These are phyloP conservation scores for Phocides pigmalion DNA, from an alignment of 1,140 invertebrate genomes.

Conservation along the genomic window DNA sequence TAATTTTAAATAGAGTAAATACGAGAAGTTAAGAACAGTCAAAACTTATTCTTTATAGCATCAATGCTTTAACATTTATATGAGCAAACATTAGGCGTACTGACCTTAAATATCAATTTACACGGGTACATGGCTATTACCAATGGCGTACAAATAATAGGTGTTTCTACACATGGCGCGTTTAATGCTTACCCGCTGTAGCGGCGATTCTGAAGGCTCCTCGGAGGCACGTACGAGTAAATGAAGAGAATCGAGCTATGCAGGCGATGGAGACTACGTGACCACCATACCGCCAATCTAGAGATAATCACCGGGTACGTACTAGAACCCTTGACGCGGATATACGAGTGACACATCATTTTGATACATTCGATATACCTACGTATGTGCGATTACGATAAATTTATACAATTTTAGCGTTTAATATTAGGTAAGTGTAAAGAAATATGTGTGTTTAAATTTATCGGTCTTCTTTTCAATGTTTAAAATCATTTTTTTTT, in stretches of 20 bases:
- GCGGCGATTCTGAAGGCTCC: conserved; percentile 38
- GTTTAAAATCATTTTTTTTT: no score
- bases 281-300: conserved; percentile 47
- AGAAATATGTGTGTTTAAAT: no score
- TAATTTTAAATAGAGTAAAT: background rate
- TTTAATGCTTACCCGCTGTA: conserved; percentile 47
- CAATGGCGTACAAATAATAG: conserved; percentile 46
- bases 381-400: no score
- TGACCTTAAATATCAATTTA: conserved; percentile 51
- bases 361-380: background rate
- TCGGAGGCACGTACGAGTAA: conserved; percentile 54
- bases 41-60: background rate
- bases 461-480: no score
- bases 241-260: conserved; percentile 56
- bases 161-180: conserved; percentile 45
- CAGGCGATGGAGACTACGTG: conserved; percentile 45
- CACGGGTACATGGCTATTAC: conserved; percentile 51
- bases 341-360: conserved; percentile 38
- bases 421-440: no score
- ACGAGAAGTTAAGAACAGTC: background rate
- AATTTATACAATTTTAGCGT: no score
- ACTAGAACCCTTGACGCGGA: conserved; percentile 39
- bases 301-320: conserved; percentile 39
- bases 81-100: background rate
- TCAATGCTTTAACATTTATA: background rate